Evolutionary conservation across 2,888 invertebrate species (phyloP).

Genomic region (Netelia inedita): DNA sequence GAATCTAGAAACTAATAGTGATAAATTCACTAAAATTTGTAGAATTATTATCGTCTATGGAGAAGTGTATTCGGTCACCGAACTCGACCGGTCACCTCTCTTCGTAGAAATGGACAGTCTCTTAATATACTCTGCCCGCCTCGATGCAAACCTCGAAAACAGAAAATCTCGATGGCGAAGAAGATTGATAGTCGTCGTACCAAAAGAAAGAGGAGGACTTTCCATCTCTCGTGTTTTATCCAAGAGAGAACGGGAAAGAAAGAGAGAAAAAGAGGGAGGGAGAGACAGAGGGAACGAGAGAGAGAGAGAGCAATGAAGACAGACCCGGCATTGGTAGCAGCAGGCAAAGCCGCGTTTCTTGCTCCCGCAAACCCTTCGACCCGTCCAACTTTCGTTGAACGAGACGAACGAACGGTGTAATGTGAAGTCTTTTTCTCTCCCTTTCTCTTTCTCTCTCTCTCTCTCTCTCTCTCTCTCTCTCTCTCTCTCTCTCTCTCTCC

Average conservation of each 20-base stretch:
- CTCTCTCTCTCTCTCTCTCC: neutral
- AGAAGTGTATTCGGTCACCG: conserved; percentile 15
- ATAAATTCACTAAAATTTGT: neutral
- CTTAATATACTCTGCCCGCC: conserved; percentile 44
- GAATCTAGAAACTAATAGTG: neutral
- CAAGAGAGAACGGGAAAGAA: neutral
- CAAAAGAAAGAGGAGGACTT: conserved; percentile 31
- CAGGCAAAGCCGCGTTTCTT: conserved; percentile 46
- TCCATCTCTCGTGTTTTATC: neutral
- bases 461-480: too few species aligned
- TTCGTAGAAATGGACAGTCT: conserved; percentile 48
- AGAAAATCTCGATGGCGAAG: conserved; percentile 57
- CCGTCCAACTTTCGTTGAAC: conserved; percentile 50
- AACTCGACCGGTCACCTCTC: conserved; percentile 28
- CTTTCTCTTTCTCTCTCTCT: too few species aligned
- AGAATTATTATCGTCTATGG: neutral
- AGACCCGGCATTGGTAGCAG: conserved; percentile 36
- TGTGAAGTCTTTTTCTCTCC: conserved; percentile 17
- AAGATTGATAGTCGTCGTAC: conserved; percentile 56
- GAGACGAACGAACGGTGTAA: conserved; percentile 43
- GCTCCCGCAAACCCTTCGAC: conserved; percentile 36
- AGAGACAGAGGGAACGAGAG: neutral
- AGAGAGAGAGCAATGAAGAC: neutral
- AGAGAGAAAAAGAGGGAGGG: neutral
- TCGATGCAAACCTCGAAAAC: conserved; percentile 52